Evolutionary conservation across 2,113 vertebrate species (phyloP).

Genomic region (Campylomormyrus tamandua): DNA sequence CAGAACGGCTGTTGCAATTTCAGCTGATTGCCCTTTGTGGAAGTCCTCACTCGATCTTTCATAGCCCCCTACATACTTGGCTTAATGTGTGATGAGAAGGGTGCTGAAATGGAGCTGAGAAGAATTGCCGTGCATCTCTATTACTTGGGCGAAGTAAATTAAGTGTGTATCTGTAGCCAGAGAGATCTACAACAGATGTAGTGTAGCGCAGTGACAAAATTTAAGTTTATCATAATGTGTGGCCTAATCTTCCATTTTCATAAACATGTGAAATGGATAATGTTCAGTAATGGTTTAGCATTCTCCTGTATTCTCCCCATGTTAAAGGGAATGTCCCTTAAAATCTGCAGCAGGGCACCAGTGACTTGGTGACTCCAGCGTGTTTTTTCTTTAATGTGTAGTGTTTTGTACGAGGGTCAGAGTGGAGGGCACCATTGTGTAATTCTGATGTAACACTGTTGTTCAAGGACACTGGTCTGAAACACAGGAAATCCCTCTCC

Average conservation of each 20-base stretch:
- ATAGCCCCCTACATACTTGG: slow-evolving; percentile 34
- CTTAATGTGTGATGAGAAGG: slow-evolving; percentile 46
- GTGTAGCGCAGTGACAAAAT: neutral
- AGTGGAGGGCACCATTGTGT: neutral
- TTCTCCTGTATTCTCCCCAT: neutral
- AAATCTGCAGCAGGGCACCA: neutral
- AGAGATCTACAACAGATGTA: neutral
- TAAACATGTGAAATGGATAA: neutral
- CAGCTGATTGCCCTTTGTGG: slow-evolving; percentile 65
- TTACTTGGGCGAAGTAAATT: neutral
- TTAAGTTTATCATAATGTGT: neutral
- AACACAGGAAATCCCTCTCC: neutral
- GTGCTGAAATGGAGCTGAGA: neutral
- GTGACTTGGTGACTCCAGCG: neutral
- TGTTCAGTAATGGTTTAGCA: neutral
- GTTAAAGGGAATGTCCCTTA: neutral
- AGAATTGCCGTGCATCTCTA: neutral
- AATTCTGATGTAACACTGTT: neutral
- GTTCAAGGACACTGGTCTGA: neutral
- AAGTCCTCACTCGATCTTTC: slow-evolving; percentile 58
- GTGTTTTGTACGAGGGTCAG: neutral
- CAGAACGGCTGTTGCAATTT: slow-evolving; percentile 62
- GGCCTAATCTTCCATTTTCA: neutral
- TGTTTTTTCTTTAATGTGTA: neutral
- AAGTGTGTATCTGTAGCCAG: neutral